Conservation (phyloP, 2,797 vertebrate species). For the Zalophus californianus region DNA sequence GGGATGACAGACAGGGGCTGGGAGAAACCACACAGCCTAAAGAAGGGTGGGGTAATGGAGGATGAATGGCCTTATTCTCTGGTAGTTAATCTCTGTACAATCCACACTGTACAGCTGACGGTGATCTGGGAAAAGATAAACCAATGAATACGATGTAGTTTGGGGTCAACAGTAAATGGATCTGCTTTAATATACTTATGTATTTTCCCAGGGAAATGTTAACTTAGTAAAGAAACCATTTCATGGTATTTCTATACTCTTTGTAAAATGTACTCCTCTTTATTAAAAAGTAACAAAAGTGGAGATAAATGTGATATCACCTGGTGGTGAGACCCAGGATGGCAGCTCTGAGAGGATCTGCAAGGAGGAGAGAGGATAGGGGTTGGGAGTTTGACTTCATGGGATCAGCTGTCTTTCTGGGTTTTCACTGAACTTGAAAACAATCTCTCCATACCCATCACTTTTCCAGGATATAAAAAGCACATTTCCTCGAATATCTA, state of each 20-base stretch:
- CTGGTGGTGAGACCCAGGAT: too few species aligned
- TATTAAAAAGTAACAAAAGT: too few species aligned
- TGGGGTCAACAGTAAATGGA: background rate
- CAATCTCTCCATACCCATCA: too few species aligned
- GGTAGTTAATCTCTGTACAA: background rate
- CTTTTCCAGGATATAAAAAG: too few species aligned
- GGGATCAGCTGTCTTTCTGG: too few species aligned
- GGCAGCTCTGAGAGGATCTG: too few species aligned
- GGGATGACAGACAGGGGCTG: too few species aligned
- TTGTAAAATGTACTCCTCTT: background rate
- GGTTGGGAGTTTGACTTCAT: too few species aligned
- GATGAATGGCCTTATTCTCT: background rate
- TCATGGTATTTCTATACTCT: background rate
- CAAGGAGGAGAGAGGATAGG: too few species aligned
- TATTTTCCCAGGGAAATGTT: background rate
- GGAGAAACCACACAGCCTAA: background rate
- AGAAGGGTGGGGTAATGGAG: background rate
- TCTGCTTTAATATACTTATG: background rate
- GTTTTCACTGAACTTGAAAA: too few species aligned
- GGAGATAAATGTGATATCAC: too few species aligned
- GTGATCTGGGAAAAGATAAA: background rate
- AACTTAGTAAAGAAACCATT: background rate
- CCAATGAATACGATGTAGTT: background rate
- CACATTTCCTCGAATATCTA: too few species aligned
- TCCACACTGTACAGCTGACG: background rate